Base-by-base conservation (phyloP, 2,888 invertebrate species). In the Pocota personata region DNA sequence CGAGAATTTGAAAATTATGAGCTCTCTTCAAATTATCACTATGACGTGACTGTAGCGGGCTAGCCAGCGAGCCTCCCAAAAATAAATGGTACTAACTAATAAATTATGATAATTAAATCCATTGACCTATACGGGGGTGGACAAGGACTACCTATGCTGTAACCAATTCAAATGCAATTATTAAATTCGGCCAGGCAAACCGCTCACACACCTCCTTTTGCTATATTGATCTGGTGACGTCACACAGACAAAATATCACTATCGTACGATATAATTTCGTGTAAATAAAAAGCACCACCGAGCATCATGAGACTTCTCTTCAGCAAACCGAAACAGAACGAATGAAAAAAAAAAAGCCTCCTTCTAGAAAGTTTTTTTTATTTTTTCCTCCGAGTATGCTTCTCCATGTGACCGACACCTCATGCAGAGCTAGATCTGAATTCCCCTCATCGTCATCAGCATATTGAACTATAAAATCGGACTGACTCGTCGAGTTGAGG, bases 191-290 rank as follows among this genome's bases (percentile, higher is more conserved):
- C 21, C 75, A 58, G 46, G 16, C n/a, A 60, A 19, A 6, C 73
- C 50, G 35, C 19, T 30, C 43, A 69, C 72, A 80, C 58, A 84
- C 84, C 84, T 80, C 80, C 75, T 72, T 58, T 66, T 84, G 40
- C 16, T 75, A 58, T 84, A 84, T 80, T 80, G 84, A 84, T 84
- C 60, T 35, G 64, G 12, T 84, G 84, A 84, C 84, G 84, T 80
- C 84, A 84, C 43, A 48, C 7, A 19, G 14, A 55, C 8, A 27
- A 43, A n/a, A 58, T 32, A 52, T 48, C 67, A 50, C 76, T 76
- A 46, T 35, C 66, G 27, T 66, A 48, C 46, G 32, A 71, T 48
- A 60, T 2, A 35, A 35, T 58, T 67, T 69, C 32, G 21, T 46
- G 72, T 72, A 71, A 71, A 79, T 72, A 62, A 71, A 55, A 8